Evolutionary conservation across 1,140 invertebrate genomes (phyloP).

Genomic region (Mya arenaria): DNA sequence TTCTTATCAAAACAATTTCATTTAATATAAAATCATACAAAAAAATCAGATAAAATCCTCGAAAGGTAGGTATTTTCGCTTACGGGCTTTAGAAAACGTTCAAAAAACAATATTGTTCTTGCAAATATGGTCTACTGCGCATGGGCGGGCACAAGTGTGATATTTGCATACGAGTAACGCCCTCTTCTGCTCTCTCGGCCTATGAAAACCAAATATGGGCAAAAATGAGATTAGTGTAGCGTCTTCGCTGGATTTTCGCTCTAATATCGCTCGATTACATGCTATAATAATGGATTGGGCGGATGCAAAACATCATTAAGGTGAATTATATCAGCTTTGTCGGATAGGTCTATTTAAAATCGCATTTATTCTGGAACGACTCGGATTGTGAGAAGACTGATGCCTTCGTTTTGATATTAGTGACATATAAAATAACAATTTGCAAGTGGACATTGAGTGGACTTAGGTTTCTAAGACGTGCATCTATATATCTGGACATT

Average conservation of each 20-base stretch:
- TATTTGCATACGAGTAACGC: slow-evolving; percentile 46
- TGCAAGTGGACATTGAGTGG: no score
- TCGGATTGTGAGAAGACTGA: neutral
- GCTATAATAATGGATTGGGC: slow-evolving; percentile 46
- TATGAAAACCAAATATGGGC: slow-evolving; percentile 29
- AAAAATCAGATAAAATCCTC: slow-evolving; percentile 42
- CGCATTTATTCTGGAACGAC: neutral
- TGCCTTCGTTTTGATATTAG: neutral
- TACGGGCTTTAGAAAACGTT: slow-evolving; percentile 7
- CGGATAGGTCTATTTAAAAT: slow-evolving; percentile 20
- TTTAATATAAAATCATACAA: slow-evolving; percentile 55
- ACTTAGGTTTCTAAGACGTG: no score
- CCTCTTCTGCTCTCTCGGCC: neutral
- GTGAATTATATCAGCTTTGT: slow-evolving; percentile 38
- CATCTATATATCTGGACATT: no score
- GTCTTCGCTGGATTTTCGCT: slow-evolving; percentile 35
- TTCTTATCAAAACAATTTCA: slow-evolving; percentile 51
- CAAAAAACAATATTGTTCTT: neutral
- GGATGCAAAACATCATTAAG: slow-evolving; percentile 42
- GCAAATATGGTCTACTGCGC: slow-evolving; percentile 10
- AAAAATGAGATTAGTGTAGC: slow-evolving; percentile 44
- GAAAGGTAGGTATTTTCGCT: slow-evolving; percentile 47
- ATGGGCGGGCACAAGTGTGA: slow-evolving; percentile 20
- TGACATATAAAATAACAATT: no score
- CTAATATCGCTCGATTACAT: slow-evolving; percentile 49